A percentile compares a stretch with the other conserved stretches of the same genome.
Evolutionary conservation across 92 coral and sea anemone species (phyloP).

Genomic region (Heliopora coerulea): DNA sequence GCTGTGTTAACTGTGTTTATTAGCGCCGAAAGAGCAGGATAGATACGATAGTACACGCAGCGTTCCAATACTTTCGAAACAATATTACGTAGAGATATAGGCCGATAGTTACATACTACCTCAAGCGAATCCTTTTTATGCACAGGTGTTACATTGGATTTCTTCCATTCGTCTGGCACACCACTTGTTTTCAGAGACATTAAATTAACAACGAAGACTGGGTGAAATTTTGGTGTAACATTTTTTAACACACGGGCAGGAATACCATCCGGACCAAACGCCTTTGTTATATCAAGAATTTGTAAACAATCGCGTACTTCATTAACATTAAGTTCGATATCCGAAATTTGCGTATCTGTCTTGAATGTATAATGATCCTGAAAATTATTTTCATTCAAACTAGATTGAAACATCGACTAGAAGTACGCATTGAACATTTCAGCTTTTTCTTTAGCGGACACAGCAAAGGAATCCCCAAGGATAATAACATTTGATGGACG

Average conservation of each 20-base stretch:
- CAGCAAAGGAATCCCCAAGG: neutral
- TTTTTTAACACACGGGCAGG: neutral
- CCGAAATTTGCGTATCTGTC: neutral
- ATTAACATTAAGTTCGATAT: neutral
- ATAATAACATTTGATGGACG: neutral
- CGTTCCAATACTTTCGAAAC: no score
- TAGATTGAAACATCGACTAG: constrained; percentile 32
- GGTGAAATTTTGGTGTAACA: constrained; percentile 5
- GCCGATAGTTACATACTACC: no score
- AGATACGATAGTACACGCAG: no score
- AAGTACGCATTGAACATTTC: constrained; percentile 38
- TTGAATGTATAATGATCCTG: neutral
- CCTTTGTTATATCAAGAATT: neutral
- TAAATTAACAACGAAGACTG: neutral
- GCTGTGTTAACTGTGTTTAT: no score
- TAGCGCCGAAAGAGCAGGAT: no score
- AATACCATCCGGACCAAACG: constrained; percentile 21
- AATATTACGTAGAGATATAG: no score
- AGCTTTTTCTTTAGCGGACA: constrained; percentile 25
- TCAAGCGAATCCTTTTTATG: constrained; percentile 6
- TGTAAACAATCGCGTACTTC: neutral
- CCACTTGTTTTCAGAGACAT: neutral
- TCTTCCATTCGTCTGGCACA: constrained; percentile 11
- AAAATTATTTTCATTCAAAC: neutral
- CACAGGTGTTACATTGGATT: neutral